A percentile compares a stretch with the other conserved stretches of the same genome.
Evolutionary conservation across 2,797 vertebrate species (phyloP).

Genomic region (Spinibarbus caldwelli): DNA sequence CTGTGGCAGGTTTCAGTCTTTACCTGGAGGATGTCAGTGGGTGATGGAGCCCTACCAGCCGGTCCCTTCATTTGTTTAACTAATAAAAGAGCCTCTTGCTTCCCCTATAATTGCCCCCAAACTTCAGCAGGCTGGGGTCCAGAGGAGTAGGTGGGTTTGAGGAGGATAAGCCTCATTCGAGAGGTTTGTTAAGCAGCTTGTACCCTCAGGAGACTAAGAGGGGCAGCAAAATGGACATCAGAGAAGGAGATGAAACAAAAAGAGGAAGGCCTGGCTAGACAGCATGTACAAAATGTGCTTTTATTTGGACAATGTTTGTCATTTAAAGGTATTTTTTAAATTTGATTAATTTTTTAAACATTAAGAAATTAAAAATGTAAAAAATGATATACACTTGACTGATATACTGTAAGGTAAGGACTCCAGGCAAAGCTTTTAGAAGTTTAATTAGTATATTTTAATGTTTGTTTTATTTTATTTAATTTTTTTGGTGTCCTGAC

Average conservation of each 20-base stretch:
- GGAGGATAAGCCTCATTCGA: slow-evolving; percentile 65
- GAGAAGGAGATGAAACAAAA: slow-evolving; percentile 60
- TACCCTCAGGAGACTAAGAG: slow-evolving; percentile 68
- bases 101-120: slow-evolving; percentile 75
- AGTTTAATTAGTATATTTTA: too few relatives aligned
- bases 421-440: neutral
- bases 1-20: slow-evolving; percentile 51
- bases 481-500: neutral
- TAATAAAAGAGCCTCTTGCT: slow-evolving; percentile 70
- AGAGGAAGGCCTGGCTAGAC: slow-evolving; percentile 20
- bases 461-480: neutral
- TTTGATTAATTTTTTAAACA: neutral
- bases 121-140: slow-evolving; percentile 67
- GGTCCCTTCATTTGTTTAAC: slow-evolving; percentile 62
- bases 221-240: slow-evolving; percentile 74
- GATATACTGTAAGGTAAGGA: neutral
- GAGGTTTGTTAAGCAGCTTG: slow-evolving; percentile 67
- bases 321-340: neutral
- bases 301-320: neutral
- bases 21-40: slow-evolving; percentile 68
- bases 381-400: neutral
- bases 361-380: neutral
- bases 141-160: slow-evolving; percentile 61
- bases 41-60: slow-evolving; percentile 61
- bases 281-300: neutral